Base-by-base conservation (phyloP, 2,113 vertebrate species). In the Lipotes vexillifer region DNA sequence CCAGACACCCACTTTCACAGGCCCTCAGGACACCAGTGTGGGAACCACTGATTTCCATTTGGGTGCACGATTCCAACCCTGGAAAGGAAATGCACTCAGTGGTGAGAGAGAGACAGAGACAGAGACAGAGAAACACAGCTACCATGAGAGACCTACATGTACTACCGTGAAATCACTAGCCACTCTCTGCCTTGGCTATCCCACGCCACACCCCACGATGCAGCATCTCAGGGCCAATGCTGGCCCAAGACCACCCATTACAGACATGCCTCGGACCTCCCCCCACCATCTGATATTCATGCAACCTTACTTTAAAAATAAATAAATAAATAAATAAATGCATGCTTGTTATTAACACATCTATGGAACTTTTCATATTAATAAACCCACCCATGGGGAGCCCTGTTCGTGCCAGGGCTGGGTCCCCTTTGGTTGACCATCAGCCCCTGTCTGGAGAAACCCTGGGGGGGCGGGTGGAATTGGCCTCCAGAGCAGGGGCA, bases 1-100 rank as follows among this genome's bases (percentile, higher is more conserved):
- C 55, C 0, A 10, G 41, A 81, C 15, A 6, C 15, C 36, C 15
- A 7, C 14, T 0, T 5, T 57, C 75, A 15, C 1, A 2, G 72
- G 6, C 4, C 29, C 21, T 2, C 2, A 1, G 3, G 55, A 11
- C 6, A 12, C 2, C 23, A 10, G 0, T 0, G 2, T 0, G 33
- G 69, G 29, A 18, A 6, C 17, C 29, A 8, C 21, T 9, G 27
- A 5, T 6, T 81, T 25, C 6, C 27, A n/a, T 6, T 15, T 36
- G 59, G 33, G 10, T 41, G 33, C 27, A 23, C 3, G 12, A 2
- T 13, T 36, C 75, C 68, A 61, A 6, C 49, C 23, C n/a, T 0
- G 52, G 49, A n/a, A 38, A 44, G 66, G 77, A 71, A 12, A 65
- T 13, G 25, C 18, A 1, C 4, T 49, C 21, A 1, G 8, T 2